phyloP scores from a whole-genome alignment of 2,797 vertebrate species.

The Chiropotes sagulatus region DNA sequence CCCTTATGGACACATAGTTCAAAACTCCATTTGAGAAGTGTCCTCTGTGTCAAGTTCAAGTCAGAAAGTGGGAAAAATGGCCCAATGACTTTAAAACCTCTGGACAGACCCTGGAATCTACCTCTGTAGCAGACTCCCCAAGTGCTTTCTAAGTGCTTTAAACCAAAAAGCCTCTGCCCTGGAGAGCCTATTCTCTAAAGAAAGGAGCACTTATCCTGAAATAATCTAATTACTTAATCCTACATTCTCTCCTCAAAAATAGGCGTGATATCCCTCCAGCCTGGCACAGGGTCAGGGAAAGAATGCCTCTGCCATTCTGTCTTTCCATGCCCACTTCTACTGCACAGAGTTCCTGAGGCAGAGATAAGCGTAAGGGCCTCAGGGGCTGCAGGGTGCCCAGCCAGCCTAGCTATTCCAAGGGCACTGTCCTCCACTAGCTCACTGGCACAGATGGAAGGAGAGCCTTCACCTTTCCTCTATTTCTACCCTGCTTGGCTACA shows the following conservation, averaged over 20 bases:
- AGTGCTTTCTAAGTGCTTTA: neutral
- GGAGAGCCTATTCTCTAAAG: neutral
- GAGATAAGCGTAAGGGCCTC: neutral
- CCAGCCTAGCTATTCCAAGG: accelerated
- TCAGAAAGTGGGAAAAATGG: neutral
- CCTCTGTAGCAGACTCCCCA: neutral
- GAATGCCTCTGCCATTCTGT: neutral
- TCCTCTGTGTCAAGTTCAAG: neutral
- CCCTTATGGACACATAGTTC: neutral
- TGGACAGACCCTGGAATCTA: neutral
- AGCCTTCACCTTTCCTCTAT: neutral
- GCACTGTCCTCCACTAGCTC: neutral
- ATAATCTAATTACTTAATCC: neutral
- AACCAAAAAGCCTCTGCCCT: neutral
- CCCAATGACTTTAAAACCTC: neutral
- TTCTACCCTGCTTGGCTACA: neutral
- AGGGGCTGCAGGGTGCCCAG: neutral
- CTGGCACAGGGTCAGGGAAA: neutral
- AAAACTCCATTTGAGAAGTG: neutral
- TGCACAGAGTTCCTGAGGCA: neutral
- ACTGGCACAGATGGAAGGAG: neutral
- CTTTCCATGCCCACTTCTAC: neutral
- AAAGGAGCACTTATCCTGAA: neutral
- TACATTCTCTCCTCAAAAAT: neutral
- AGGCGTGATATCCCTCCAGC: neutral